These are phyloP conservation scores for Tridacna gigas DNA, from an alignment of 2,888 invertebrate species.

Conservation along the genomic window DNA sequence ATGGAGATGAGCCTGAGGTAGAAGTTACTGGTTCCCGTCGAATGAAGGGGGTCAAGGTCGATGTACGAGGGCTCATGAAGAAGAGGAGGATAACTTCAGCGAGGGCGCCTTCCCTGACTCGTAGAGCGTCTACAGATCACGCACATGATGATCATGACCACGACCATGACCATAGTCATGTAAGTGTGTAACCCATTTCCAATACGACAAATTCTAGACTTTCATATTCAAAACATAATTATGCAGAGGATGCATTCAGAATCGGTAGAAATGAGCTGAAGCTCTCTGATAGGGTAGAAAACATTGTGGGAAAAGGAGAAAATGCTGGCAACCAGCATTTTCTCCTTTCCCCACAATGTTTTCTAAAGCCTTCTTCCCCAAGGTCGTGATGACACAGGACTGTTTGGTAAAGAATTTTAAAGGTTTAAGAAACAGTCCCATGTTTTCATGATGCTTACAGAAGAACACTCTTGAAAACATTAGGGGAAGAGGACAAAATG, in stretches of 20 bases:
- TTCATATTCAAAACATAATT: too few species aligned
- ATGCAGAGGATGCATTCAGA: too few species aligned
- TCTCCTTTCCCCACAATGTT: neutral
- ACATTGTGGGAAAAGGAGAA: neutral
- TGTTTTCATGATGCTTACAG: too few species aligned
- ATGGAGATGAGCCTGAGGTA: slow-evolving; percentile 28
- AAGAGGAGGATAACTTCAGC: slow-evolving; percentile 61
- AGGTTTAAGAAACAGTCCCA: too few species aligned
- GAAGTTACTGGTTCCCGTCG: slow-evolving; percentile 28
- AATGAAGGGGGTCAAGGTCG: slow-evolving; percentile 65
- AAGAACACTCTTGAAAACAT: too few species aligned
- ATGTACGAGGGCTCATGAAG: slow-evolving; percentile 71
- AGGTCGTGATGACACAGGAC: too few species aligned
- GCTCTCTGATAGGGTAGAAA: too few species aligned
- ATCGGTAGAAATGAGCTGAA: too few species aligned
- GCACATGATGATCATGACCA: slow-evolving; percentile 65
- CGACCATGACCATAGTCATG: slow-evolving; percentile 54
- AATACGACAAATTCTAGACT: neutral
- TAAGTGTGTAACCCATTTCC: slow-evolving; percentile 4
- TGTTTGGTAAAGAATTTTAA: too few species aligned
- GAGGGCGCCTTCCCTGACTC: slow-evolving; percentile 62
- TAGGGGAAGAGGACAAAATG: too few species aligned
- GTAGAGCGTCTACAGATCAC: slow-evolving; percentile 65
- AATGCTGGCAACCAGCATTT: neutral
- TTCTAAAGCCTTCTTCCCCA: too few species aligned